Evolutionary conservation across 2,888 invertebrate species (phyloP).

Genomic region (Nemotelus pantherinus): DNA sequence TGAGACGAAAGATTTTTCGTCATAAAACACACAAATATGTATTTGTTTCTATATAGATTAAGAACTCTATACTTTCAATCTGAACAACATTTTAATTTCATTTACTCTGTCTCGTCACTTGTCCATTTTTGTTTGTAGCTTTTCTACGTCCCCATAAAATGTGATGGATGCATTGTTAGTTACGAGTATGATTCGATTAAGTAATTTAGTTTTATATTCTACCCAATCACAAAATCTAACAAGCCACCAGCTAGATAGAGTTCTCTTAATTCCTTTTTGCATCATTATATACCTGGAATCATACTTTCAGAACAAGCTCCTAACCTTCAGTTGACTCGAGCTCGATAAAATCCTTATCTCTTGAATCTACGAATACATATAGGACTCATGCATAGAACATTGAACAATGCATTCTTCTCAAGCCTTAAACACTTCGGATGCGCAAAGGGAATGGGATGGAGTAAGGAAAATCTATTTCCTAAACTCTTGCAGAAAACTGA

Average conservation of each 20-base stretch:
- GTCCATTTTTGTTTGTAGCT: too few relatives aligned
- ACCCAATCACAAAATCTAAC: constrained; percentile 4
- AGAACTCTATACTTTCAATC: too few relatives aligned
- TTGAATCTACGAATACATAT: too few relatives aligned
- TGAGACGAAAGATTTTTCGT: too few relatives aligned
- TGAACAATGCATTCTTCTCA: too few relatives aligned
- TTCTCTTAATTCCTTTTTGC: not conserved
- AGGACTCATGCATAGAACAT: too few relatives aligned
- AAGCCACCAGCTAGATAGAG: not conserved
- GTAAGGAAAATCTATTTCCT: constrained; percentile 44
- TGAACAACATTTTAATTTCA: too few relatives aligned
- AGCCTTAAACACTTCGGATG: not conserved
- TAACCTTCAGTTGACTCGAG: not conserved
- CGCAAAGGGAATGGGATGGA: constrained; percentile 1
- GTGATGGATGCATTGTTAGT: not conserved
- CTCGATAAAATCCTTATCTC: not conserved
- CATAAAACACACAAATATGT: too few relatives aligned
- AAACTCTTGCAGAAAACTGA: constrained; percentile 44
- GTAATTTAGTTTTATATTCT: constrained; percentile 23
- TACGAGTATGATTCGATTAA: not conserved
- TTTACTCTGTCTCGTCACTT: too few relatives aligned
- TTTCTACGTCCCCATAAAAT: too few relatives aligned
- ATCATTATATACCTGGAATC: not conserved
- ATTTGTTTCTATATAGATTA: too few relatives aligned
- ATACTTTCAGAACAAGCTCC: not conserved